Conservation (phyloP, 2,797 vertebrate species). For the Diglossa cyanea region DNA sequence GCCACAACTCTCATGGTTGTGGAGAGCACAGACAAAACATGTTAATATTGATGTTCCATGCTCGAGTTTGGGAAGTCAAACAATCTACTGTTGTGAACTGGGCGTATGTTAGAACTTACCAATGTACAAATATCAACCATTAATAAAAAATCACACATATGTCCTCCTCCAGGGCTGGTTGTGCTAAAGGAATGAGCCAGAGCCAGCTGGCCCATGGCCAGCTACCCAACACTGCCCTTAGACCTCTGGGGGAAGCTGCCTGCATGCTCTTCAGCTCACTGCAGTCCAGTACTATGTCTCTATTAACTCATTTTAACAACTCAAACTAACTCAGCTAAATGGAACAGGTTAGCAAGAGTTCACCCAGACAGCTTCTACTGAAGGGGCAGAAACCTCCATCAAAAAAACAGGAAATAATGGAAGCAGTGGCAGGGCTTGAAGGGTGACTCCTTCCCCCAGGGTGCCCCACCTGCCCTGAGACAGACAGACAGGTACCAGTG, state of each 20-base stretch:
- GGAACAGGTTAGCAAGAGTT: constrained; percentile 25
- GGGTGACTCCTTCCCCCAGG: neutral
- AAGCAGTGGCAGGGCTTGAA: neutral
- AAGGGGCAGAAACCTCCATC: neutral
- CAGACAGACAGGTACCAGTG: neutral
- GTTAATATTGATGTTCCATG: neutral
- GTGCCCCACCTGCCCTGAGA: neutral
- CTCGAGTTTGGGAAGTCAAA: neutral
- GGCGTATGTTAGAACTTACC: neutral
- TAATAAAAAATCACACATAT: neutral
- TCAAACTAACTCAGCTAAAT: constrained; percentile 8
- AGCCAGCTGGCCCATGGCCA: constrained; percentile 19
- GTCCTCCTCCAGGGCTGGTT: neutral
- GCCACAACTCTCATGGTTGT: neutral
- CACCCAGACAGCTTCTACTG: neutral
- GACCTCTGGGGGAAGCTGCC: constrained; percentile 9
- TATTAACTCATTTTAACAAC: neutral
- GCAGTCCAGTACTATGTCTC: neutral
- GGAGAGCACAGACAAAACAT: neutral
- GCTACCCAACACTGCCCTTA: neutral
- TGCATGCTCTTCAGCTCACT: neutral
- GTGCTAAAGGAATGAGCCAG: neutral
- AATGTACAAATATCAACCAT: neutral
- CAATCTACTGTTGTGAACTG: neutral
- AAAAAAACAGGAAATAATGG: neutral